Evolutionary conservation across 2,888 invertebrate species (phyloP).

Genomic region (Entomobrya proxima): DNA sequence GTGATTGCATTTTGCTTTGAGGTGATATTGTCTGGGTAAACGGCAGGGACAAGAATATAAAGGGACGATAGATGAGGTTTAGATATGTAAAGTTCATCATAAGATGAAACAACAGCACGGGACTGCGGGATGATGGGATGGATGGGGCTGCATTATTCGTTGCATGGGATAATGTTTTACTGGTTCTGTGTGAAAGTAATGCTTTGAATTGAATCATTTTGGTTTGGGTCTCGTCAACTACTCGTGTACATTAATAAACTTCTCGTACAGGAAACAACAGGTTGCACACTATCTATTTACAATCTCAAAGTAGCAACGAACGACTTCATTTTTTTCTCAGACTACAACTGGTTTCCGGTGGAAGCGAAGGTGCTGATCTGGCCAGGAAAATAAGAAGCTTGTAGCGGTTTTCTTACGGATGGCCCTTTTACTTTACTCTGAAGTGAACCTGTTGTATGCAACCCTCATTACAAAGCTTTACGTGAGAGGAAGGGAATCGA

Average conservation of each 20-base stretch:
- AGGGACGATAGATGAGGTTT: no score
- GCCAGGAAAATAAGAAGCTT: background rate
- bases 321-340: constrained; percentile 60
- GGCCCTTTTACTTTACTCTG: background rate
- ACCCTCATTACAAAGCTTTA: no score
- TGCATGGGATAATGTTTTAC: no score
- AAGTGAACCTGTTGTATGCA: background rate
- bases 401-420: background rate
- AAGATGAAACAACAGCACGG: no score
- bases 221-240: no score
- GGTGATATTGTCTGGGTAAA: no score
- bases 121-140: no score
- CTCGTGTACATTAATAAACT: background rate
- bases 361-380: constrained; percentile 9
- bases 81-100: no score
- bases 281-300: constrained; percentile 61
- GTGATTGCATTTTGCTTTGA: no score
- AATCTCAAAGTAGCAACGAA: constrained; percentile 50
- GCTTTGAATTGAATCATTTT: background rate
- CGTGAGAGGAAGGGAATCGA: no score
- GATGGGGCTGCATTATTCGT: no score
- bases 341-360: constrained; percentile 60
- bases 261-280: constrained; percentile 60
- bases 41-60: no score
- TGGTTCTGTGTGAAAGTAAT: constrained; percentile 1